Conservation (phyloP, 2,797 vertebrate genomes). For the Huso huso region DNA sequence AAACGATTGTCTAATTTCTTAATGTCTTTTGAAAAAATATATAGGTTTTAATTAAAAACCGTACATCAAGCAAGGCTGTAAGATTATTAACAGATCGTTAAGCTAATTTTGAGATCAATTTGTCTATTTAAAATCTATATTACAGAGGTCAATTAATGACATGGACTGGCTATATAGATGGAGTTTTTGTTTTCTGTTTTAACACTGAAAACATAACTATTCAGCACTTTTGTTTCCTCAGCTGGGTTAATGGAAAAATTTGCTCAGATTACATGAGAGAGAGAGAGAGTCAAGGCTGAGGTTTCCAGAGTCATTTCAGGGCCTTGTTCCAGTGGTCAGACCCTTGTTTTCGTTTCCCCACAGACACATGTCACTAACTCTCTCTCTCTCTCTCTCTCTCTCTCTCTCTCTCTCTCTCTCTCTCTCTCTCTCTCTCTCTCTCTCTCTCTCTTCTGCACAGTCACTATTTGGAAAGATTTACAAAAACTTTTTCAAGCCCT, state of each 20-base stretch:
- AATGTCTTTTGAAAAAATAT: too few relatives aligned
- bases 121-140: too few relatives aligned
- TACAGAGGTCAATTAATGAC: too few relatives aligned
- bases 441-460: conserved; percentile 1
- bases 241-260: conserved; percentile 61
- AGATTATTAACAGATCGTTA: too few relatives aligned
- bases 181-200: conserved; percentile 35
- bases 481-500: conserved; percentile 46
- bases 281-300: too few relatives aligned
- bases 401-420: background rate
- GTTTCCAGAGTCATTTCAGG: too few relatives aligned
- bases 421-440: conserved; percentile 8
- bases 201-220: conserved; percentile 48
- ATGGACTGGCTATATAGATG: conserved; percentile 21
- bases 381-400: conserved; percentile 3
- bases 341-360: conserved; percentile 8
- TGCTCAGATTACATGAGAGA: conserved; percentile 42
- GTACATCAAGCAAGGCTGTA: too few relatives aligned
- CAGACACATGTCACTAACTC: conserved; percentile 18
- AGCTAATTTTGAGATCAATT: too few relatives aligned
- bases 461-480: conserved; percentile 34
- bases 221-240: conserved; percentile 61
- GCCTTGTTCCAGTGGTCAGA: background rate
- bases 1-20: too few relatives aligned
- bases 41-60: too few relatives aligned